Percentiles rank a stretch among this genome's conserved stretches.
These are phyloP conservation scores for Drosophila pseudoananassae DNA, from an alignment of 1,140 invertebrate species.

Conservation along the genomic window DNA sequence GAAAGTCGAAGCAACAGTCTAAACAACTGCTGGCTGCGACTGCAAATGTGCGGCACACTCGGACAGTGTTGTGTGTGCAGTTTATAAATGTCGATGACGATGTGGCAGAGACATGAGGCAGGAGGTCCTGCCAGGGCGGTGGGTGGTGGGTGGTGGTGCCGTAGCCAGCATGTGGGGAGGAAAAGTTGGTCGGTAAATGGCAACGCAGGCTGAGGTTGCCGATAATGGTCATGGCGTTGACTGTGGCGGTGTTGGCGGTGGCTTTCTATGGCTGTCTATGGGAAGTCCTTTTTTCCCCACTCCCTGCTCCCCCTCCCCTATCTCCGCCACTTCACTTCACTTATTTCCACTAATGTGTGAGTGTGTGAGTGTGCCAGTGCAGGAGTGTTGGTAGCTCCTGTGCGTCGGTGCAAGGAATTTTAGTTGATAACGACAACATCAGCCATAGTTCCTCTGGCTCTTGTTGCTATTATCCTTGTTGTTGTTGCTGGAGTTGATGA, in stretches of 20 bases:
- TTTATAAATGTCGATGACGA: conserved; percentile 76
- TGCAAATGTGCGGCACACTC: conserved; percentile 27
- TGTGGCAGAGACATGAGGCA: conserved; percentile 20
- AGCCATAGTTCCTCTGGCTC: conserved; percentile 19
- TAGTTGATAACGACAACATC: conserved; percentile 72
- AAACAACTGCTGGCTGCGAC: conserved; percentile 33
- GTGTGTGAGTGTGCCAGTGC: conserved; percentile 5
- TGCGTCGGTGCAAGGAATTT: conserved; percentile 77
- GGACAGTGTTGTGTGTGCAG: conserved; percentile 76
- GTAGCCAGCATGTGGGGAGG: not conserved
- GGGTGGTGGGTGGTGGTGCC: not conserved
- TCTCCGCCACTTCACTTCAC: not conserved
- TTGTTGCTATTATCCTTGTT: conserved; percentile 24
- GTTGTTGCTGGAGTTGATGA: conserved; percentile 36
- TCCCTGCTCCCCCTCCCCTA: not conserved
- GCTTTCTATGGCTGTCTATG: conserved; percentile 36
- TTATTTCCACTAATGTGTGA: not conserved
- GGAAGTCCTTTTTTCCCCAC: not conserved
- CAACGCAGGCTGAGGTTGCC: conserved; percentile 49
- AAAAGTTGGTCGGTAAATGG: conserved; percentile 41
- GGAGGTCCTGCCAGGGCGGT: not conserved
- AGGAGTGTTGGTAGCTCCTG: conserved; percentile 21
- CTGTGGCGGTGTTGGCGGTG: conserved; percentile 35
- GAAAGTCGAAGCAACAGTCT: conserved; percentile 42
- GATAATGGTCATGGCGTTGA: conserved; percentile 58